Evolutionary conservation across 2,888 invertebrate genomes (phyloP), one percentile per base, ranked within the genome.

Genomic region (Fragum fragum): DNA sequence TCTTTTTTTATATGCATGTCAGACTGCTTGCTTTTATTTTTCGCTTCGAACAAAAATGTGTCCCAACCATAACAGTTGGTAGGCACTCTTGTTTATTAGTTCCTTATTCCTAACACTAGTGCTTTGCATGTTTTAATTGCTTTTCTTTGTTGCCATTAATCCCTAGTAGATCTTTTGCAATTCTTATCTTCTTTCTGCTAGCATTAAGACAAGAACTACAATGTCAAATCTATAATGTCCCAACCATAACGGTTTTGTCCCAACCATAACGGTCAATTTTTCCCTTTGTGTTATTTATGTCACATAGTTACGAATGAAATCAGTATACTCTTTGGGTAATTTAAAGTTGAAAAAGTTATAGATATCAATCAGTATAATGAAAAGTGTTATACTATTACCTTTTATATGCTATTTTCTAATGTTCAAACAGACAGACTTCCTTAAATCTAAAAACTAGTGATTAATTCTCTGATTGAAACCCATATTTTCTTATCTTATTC

Each of bases 161-260:
- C 7, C 14, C n/a, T 53, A 53, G 7, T 23, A n/a, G 53, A 53
- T 18, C 53, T 5, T 53, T 21, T 53, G 53, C 53, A 53, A 21
- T 53, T 53, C 53, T 21, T 16, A 9, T 53, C 7, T 53, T 53
- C 53, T 53, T 53, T 53, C 53, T 53, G 53, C 18, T 53, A 53
- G 3, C n/a, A n/a, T 18, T 7, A 21, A n/a, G 53, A 7, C n/a
- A 14, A 53, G 53, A 53, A n/a, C 21, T 53, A n/a, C n/a, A n/a
- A 53, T 16, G 53, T 53, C 53, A 23, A 53, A 53, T 21, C 23
- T n/a, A 9, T 53, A 53, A 53, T 53, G 53, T 53, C 53, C 53
- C 53, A 53, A 53, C 53, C 14, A 53, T 53, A 53, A 53, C 53
- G n/a, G 53, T 53, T 53, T 53, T 53, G 53, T 53, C 53, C 53